Conservation (phyloP, 1,140 invertebrate genomes). For the Drosophila subobscura region DNA sequence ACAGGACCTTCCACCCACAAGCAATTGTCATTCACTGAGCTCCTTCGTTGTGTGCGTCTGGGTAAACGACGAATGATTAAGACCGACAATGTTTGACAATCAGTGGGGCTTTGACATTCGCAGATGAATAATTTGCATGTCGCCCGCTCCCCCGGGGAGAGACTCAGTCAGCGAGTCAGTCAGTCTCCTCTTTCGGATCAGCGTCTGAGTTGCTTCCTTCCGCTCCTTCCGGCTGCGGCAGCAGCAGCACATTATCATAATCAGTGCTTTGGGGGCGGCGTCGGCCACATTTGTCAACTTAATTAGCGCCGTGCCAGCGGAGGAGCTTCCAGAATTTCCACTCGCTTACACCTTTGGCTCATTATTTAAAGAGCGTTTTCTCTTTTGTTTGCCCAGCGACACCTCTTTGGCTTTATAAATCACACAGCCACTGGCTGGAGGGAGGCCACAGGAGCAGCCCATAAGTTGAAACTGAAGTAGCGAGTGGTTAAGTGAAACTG, state of each 20-base stretch:
- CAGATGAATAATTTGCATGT: conserved; percentile 53
- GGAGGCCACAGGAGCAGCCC: not conserved
- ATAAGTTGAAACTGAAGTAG: conserved; percentile 6
- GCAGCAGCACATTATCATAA: conserved; percentile 16
- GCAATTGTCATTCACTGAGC: no score
- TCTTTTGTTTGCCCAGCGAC: conserved; percentile 33
- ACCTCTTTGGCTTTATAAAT: conserved; percentile 48
- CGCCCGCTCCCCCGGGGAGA: conserved; percentile 5
- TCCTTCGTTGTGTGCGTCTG: not conserved
- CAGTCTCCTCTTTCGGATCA: not conserved
- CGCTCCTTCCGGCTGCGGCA: no score
- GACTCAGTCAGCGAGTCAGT: not conserved
- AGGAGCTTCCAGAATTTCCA: conserved; percentile 22
- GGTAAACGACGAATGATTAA: conserved; percentile 34
- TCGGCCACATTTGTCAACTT: conserved; percentile 72
- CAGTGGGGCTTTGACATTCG: conserved; percentile 21
- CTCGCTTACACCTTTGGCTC: conserved; percentile 71
- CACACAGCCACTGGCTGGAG: conserved; percentile 21
- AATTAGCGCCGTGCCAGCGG: conserved; percentile 51
- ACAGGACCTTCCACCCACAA: no score
- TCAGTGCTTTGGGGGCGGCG: conserved; percentile 24
- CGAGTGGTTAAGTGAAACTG: not conserved
- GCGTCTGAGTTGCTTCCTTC: no score
- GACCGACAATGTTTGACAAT: conserved; percentile 48
- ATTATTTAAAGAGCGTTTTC: conserved; percentile 60